phyloP scores from a whole-genome alignment of 1,140 invertebrate genomes.

The Dolichoris vasculosae region DNA sequence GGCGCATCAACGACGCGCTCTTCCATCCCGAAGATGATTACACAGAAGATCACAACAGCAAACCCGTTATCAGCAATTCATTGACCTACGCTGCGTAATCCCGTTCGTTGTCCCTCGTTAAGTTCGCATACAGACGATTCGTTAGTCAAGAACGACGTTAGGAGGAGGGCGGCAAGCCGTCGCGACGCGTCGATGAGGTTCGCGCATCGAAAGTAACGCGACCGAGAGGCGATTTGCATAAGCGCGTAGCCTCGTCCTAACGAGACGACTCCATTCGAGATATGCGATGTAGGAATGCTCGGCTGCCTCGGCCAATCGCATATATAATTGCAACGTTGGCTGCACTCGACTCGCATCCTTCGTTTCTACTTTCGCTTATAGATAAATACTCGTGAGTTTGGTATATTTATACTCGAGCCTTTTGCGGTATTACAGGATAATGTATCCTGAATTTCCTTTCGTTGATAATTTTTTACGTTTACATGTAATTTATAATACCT shows the following conservation, averaged over 20 bases:
- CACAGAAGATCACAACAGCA: not conserved
- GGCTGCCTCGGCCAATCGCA: not conserved
- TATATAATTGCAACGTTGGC: not conserved
- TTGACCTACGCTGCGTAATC: slow-evolving; percentile 10
- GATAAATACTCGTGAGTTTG: not conserved
- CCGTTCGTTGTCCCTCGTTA: not conserved
- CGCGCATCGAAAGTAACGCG: not conserved
- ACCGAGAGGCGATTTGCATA: not conserved
- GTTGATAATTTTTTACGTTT: not conserved
- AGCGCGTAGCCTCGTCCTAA: not conserved
- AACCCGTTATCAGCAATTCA: slow-evolving; percentile 24
- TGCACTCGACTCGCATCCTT: not conserved
- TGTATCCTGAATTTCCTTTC: not conserved
- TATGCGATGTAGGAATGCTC: not conserved
- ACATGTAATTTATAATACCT: too few relatives aligned
- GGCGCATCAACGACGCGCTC: slow-evolving; percentile 59
- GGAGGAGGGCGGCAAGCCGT: too few relatives aligned
- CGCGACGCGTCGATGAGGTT: not conserved
- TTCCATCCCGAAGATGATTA: slow-evolving; percentile 56
- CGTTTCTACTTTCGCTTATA: not conserved
- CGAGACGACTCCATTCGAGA: not conserved
- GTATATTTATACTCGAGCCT: not conserved
- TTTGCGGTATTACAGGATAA: not conserved
- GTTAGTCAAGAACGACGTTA: not conserved
- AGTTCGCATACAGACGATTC: not conserved